Evolutionary conservation across 1,140 invertebrate species (phyloP).

Genomic region (Halictus rubicundus): DNA sequence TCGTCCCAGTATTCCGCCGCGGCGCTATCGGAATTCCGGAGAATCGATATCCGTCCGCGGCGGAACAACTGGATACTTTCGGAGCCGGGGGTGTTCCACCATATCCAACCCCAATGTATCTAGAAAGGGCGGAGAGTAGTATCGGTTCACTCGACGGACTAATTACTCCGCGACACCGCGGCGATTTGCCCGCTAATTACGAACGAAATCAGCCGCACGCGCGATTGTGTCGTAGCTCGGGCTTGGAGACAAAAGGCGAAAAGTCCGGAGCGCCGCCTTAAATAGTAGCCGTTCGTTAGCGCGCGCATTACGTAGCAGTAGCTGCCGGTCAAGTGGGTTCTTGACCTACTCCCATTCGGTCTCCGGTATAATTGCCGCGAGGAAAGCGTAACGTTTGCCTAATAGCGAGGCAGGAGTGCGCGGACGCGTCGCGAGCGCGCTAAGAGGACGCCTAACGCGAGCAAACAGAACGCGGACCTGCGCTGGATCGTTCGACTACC

Average conservation of each 20-base stretch:
- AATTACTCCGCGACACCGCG: neutral
- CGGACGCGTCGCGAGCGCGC: too few relatives aligned
- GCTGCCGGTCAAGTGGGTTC: conserved; percentile 34
- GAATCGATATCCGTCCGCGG: neutral
- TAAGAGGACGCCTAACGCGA: too few relatives aligned
- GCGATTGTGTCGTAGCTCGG: neutral
- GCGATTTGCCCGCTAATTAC: neutral
- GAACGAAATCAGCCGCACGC: neutral
- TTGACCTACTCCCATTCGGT: conserved; percentile 38
- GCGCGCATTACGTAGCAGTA: conserved; percentile 22
- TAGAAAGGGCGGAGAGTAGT: too few relatives aligned
- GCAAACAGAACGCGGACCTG: too few relatives aligned
- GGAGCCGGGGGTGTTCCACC: neutral
- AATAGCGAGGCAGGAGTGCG: conserved; percentile 4
- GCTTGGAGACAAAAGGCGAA: neutral
- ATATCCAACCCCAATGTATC: too few relatives aligned
- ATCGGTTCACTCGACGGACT: neutral
- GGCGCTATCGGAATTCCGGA: conserved; percentile 27
- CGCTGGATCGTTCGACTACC: too few relatives aligned
- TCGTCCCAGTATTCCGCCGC: conserved; percentile 32
- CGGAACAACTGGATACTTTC: neutral
- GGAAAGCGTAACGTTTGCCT: conserved; percentile 27
- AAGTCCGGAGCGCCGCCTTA: neutral
- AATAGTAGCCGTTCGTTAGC: conserved; percentile 43
- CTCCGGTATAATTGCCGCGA: conserved; percentile 20